Conservation (phyloP, 2,113 vertebrate genomes). For the Octodon degus region DNA sequence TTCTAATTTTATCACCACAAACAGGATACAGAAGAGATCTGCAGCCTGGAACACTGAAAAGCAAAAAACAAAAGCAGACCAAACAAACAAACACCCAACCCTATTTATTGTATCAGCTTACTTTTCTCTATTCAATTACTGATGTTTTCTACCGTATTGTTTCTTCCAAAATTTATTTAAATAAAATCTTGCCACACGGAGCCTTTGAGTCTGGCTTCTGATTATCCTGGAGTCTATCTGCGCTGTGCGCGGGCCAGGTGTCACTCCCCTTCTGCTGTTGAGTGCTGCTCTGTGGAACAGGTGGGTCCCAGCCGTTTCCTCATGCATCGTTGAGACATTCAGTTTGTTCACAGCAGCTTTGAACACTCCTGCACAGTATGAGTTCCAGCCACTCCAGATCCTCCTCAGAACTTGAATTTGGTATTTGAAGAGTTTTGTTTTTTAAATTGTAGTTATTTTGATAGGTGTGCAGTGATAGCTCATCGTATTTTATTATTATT, state of each 20-base stretch:
- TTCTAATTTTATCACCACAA: neutral
- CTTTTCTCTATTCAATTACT: neutral
- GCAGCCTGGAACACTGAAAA: neutral
- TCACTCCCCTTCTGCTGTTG: neutral
- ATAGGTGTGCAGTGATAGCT: neutral
- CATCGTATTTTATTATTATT: no score
- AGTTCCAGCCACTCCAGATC: neutral
- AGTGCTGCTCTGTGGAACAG: neutral
- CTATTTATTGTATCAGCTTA: neutral
- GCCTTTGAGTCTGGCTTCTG: neutral
- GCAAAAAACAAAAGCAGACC: no score
- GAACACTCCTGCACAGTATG: neutral
- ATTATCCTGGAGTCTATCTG: neutral
- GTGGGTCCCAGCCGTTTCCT: neutral
- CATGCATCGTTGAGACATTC: neutral
- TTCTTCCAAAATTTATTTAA: neutral
- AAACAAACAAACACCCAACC: no score
- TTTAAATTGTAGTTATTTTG: neutral
- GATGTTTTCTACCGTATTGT: neutral
- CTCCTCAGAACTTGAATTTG: neutral
- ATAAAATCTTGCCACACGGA: neutral
- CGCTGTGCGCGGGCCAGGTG: fast-evolving
- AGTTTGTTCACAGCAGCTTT: neutral
- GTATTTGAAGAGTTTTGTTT: neutral
- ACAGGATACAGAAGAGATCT: neutral